phyloP scores from a whole-genome alignment of 2,888 invertebrate species.

The Alitta virens region DNA sequence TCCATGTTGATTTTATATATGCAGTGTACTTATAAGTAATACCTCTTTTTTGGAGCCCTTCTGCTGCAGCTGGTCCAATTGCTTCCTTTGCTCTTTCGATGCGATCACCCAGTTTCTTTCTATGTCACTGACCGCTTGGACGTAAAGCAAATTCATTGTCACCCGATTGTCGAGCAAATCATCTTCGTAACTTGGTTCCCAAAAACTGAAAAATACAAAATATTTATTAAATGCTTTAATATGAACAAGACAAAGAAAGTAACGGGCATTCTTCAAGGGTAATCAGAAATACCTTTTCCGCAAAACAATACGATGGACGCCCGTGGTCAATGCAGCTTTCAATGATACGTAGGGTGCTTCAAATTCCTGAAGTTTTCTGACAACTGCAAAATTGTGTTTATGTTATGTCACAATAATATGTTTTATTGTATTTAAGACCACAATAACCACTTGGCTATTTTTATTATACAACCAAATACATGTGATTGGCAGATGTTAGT shows the following conservation, averaged over 20 bases:
- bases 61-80: conserved; percentile 71
- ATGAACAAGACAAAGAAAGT: not conserved
- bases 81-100: conserved; percentile 68
- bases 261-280: not conserved
- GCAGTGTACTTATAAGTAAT: conserved; percentile 19
- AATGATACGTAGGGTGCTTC: conserved; percentile 95
- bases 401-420: no score
- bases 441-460: no score
- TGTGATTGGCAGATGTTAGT: no score
- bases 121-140: conserved; percentile 82
- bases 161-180: conserved; percentile 79
- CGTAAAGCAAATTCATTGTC: conserved; percentile 80
- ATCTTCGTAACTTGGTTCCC: conserved; percentile 82
- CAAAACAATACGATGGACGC: conserved; percentile 72
- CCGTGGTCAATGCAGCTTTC: conserved; percentile 70
- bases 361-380: conserved; percentile 90
- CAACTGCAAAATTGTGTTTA: conserved; percentile 62
- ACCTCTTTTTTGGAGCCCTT: conserved; percentile 82
- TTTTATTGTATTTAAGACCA: no score
- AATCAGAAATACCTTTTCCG: conserved; percentile 74
- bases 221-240: not conserved
- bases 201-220: conserved; percentile 66
- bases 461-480: no score
- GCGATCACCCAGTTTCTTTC: conserved; percentile 82
- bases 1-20: no score